Evolutionary conservation across 2,888 invertebrate genomes (phyloP).

Genomic region (Hoplodrina blanda): DNA sequence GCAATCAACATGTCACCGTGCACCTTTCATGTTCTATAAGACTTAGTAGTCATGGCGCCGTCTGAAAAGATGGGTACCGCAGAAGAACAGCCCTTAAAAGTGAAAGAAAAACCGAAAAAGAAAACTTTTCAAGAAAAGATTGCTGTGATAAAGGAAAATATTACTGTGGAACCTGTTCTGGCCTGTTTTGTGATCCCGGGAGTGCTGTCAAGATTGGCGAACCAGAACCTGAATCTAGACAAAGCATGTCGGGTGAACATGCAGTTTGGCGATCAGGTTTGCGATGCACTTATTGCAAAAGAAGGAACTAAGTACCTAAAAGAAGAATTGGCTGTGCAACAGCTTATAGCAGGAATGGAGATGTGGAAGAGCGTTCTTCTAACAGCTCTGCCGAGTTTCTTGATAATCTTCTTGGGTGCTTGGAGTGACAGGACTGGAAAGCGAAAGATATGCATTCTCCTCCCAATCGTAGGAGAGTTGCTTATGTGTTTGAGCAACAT

Average conservation of each 20-base stretch:
- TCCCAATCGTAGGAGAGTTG: conserved; percentile 90
- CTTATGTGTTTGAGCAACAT: conserved; percentile 87
- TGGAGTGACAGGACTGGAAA: conserved; percentile 91
- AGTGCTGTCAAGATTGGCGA: conserved; percentile 93
- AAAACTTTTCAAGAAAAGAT: conserved; percentile 85
- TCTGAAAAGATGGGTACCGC: conserved; percentile 71
- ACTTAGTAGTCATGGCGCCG: conserved; percentile 57
- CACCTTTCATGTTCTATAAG: conserved; percentile 22
- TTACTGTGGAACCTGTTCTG: conserved; percentile 92
- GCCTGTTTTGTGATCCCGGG: conserved; percentile 92
- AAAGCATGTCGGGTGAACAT: conserved; percentile 96
- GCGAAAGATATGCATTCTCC: conserved; percentile 90
- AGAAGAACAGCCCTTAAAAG: conserved; percentile 79
- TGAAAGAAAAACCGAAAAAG: conserved; percentile 66
- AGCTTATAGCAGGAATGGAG: conserved; percentile 89
- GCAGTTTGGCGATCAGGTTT: conserved; percentile 92
- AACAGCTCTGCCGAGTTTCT: conserved; percentile 88
- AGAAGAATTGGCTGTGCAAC: conserved; percentile 91
- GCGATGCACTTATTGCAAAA: conserved; percentile 93
- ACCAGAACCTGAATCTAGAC: conserved; percentile 95
- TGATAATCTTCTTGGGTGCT: conserved; percentile 91
- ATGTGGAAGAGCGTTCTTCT: conserved; percentile 89
- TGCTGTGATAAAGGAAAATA: conserved; percentile 87
- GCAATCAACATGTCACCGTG: conserved; percentile 52
- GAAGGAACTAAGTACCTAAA: conserved; percentile 92